phyloP scores from a whole-genome alignment of 2,888 invertebrate genomes.

The Drosophila mimetica region DNA sequence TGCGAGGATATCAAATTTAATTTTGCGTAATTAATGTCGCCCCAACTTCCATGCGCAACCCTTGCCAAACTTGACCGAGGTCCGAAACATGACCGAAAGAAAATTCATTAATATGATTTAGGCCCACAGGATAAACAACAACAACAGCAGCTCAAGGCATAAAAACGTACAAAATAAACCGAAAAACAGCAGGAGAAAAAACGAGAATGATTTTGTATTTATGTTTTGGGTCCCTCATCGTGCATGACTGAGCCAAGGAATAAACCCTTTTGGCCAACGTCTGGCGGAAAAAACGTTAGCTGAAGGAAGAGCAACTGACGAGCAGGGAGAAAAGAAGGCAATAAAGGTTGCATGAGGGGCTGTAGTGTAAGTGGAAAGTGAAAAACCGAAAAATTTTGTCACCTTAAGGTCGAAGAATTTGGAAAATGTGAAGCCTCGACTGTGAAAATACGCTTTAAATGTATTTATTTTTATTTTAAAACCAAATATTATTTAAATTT shows the following conservation, averaged over 20 bases:
- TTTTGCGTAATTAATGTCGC: constrained; percentile 77
- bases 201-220: constrained; percentile 47
- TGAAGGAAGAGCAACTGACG: constrained; percentile 5
- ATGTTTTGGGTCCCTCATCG: constrained; percentile 60
- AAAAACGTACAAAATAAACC: constrained; percentile 22
- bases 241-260: constrained; percentile 66
- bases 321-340: neutral
- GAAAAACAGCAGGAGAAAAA: constrained; percentile 28
- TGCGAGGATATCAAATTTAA: constrained; percentile 77
- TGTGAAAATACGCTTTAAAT: neutral
- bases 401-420: constrained; percentile 12
- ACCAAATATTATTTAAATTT: neutral
- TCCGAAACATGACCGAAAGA: constrained; percentile 60
- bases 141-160: constrained; percentile 14
- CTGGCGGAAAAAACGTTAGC: constrained; percentile 9
- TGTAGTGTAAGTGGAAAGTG: constrained; percentile 14
- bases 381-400: constrained; percentile 37
- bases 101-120: constrained; percentile 75
- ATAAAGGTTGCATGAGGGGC: neutral
- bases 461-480: neutral
- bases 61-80: constrained; percentile 22
- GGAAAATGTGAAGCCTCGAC: neutral
- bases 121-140: constrained; percentile 48
- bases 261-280: constrained; percentile 31
- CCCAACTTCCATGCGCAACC: constrained; percentile 23